Conservation (phyloP, 1,140 invertebrate species). For the Eulimnadia texana region DNA sequence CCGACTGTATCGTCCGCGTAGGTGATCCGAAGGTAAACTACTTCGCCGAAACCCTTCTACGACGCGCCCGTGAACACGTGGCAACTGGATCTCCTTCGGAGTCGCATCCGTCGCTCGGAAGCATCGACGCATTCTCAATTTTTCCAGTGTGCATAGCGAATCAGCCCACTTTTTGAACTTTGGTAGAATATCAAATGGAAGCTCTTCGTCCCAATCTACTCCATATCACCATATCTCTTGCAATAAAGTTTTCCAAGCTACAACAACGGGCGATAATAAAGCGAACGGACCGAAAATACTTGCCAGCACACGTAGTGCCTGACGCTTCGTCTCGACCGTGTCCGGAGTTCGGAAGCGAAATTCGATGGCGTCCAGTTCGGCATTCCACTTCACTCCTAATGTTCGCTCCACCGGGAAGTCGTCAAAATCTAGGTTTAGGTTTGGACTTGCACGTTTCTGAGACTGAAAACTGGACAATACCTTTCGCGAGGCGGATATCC, state of each 20-base stretch:
- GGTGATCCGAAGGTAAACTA: conserved; percentile 20
- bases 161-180: conserved; percentile 18
- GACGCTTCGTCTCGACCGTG: conserved; percentile 1
- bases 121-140: conserved; percentile 11
- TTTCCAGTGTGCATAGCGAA: neutral
- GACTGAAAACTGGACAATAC: neutral
- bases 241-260: neutral
- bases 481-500: conserved; percentile 7
- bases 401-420: conserved; percentile 24
- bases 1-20: neutral
- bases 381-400: neutral
- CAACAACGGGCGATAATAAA: neutral
- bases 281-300: neutral
- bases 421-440: conserved; percentile 13
- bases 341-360: neutral
- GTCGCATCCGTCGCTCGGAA: neutral
- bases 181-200: neutral
- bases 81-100: conserved; percentile 15
- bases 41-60: conserved; percentile 22
- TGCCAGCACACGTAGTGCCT: neutral
- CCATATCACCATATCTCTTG: conserved; percentile 20
- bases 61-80: conserved; percentile 26
- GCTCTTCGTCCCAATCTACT: conserved; percentile 19
- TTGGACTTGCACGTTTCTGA: neutral
- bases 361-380: neutral